Percentiles rank a stretch among this genome's conserved stretches.
Conservation (phyloP, 2,888 invertebrate genomes). For the Strigamia crassipes region DNA sequence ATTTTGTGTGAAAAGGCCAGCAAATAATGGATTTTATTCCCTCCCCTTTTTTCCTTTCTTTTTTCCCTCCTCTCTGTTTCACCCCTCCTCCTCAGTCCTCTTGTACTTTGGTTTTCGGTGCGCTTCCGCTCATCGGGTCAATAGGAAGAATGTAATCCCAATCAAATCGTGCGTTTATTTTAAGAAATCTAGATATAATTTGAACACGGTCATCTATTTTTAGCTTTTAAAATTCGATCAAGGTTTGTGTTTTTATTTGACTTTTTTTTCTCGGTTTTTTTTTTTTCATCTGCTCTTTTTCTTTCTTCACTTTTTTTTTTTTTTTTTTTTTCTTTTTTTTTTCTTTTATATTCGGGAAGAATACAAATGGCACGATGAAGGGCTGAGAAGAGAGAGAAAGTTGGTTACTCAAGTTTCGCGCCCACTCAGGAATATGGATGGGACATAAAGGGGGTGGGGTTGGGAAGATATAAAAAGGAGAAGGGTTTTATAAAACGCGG, state of each 20-base stretch:
- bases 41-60: neutral
- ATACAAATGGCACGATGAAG: slow-evolving; percentile 19
- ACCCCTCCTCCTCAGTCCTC: neutral
- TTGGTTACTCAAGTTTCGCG: slow-evolving; percentile 38
- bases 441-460: slow-evolving; percentile 39
- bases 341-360: slow-evolving; percentile 27
- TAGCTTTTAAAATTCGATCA: neutral
- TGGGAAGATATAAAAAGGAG: slow-evolving; percentile 33
- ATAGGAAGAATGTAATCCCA: slow-evolving; percentile 20
- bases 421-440: slow-evolving; percentile 42
- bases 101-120: neutral
- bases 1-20: slow-evolving; percentile 34
- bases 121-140: neutral
- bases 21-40: slow-evolving; percentile 21
- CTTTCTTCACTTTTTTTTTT: neutral
- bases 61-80: neutral
- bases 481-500: slow-evolving; percentile 29
- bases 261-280: neutral
- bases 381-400: slow-evolving; percentile 35
- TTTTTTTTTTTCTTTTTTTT: neutral
- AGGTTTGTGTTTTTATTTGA: slow-evolving; percentile 2
- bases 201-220: neutral
- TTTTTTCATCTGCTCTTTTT: neutral
- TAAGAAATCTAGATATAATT: neutral
- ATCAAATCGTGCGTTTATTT: neutral